Conservation (phyloP, 2,113 vertebrate species). For the Petrocephalus zakoni region DNA sequence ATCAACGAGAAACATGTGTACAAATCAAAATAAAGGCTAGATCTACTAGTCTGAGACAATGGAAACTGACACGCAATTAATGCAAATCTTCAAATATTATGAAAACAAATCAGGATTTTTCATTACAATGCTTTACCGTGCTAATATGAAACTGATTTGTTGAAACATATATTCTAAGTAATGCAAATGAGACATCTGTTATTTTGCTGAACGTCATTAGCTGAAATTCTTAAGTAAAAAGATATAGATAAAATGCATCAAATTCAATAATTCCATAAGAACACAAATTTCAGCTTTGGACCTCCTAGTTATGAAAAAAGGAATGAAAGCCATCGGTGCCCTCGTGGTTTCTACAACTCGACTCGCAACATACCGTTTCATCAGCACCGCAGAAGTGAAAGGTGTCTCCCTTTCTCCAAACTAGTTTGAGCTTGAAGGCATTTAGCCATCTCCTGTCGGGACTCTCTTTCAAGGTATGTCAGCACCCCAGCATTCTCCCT, state of each 20-base stretch:
- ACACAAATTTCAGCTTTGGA: not conserved
- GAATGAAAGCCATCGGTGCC: not conserved
- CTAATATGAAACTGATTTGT: not conserved
- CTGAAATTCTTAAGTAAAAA: not conserved
- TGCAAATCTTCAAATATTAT: not conserved
- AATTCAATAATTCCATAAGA: not conserved
- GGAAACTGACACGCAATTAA: not conserved
- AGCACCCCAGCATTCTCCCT: constrained; percentile 25
- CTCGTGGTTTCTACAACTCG: not conserved
- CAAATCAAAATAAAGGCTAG: not conserved
- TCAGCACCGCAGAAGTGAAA: constrained; percentile 2
- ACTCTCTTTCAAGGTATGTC: constrained; percentile 50
- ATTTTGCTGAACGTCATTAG: not conserved
- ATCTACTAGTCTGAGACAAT: not conserved
- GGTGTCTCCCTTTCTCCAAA: constrained; percentile 13
- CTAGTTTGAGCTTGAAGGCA: constrained; percentile 34
- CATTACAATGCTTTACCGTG: not conserved
- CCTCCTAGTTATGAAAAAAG: not conserved
- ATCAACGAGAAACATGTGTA: not conserved
- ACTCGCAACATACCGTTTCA: constrained; percentile 22
- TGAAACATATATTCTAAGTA: not conserved
- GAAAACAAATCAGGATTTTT: constrained; percentile 6
- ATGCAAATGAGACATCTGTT: not conserved
- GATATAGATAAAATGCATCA: not conserved
- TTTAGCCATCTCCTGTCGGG: constrained; percentile 38